Conservation (phyloP, 2,888 invertebrate species). For the Erebia ligea region DNA sequence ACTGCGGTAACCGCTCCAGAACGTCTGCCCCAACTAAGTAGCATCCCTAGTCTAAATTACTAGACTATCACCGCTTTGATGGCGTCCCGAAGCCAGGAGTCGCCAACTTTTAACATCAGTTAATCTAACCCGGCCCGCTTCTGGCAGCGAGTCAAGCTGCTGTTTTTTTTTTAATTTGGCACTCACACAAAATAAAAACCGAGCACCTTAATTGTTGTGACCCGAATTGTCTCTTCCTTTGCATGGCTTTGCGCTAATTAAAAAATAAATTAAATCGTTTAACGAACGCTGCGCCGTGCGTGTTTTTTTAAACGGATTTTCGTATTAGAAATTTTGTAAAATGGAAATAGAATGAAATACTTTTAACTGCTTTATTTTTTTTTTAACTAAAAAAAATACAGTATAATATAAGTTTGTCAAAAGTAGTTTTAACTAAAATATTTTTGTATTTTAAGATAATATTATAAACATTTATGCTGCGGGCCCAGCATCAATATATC, state of each 20-base stretch:
- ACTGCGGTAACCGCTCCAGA: no score
- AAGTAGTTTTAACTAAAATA: no score
- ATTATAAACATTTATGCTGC: no score
- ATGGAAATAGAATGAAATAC: background rate
- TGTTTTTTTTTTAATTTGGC: slow-evolving; percentile 73
- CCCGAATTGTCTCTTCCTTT: slow-evolving; percentile 62
- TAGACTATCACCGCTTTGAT: background rate
- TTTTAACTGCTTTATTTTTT: no score
- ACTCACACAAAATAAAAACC: slow-evolving; percentile 66
- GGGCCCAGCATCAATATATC: no score
- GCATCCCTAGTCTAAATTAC: no score
- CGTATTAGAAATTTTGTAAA: background rate
- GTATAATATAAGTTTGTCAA: background rate
- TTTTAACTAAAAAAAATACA: no score
- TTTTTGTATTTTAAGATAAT: no score
- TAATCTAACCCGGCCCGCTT: slow-evolving; percentile 66
- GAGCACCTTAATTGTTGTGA: slow-evolving; percentile 71
- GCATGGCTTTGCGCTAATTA: slow-evolving; percentile 56
- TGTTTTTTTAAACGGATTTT: slow-evolving; percentile 10
- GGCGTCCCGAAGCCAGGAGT: slow-evolving; percentile 30
- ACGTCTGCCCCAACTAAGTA: no score
- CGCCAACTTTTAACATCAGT: slow-evolving; percentile 66
- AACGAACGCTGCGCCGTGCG: background rate
- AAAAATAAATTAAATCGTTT: slow-evolving; percentile 46
- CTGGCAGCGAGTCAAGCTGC: slow-evolving; percentile 67